Conservation (phyloP, 2,888 invertebrate genomes). For the Cabera pusaria region DNA sequence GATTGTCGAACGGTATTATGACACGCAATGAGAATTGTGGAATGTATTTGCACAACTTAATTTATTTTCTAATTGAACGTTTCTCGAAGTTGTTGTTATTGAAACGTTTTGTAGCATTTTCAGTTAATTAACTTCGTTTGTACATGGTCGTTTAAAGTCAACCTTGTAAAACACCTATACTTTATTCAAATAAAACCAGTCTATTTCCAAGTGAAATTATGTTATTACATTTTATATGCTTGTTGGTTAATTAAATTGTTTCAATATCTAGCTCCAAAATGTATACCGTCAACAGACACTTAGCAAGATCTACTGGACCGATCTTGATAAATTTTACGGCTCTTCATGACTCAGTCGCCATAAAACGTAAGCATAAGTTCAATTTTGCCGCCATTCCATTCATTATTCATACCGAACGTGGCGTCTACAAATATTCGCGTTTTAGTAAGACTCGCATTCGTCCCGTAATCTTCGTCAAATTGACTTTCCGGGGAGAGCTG, state of each 20-base stretch:
- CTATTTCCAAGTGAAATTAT: too few species aligned
- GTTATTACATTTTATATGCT: too few species aligned
- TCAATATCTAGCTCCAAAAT: conserved; percentile 5
- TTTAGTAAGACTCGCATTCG: conserved; percentile 64
- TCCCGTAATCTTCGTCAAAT: conserved; percentile 76
- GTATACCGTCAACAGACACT: conserved; percentile 13
- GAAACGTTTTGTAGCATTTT: conserved; percentile 18
- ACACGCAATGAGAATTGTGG: conserved; percentile 50
- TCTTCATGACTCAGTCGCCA: conserved; percentile 19
- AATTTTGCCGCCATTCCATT: conserved; percentile 36
- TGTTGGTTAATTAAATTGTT: too few species aligned
- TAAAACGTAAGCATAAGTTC: conserved; percentile 27
- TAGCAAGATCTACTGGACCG: conserved; percentile 9
- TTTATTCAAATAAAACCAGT: too few species aligned
- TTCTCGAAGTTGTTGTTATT: too few species aligned
- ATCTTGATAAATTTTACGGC: conserved; percentile 22
- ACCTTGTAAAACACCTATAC: too few species aligned
- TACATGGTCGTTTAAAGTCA: too few species aligned
- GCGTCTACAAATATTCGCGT: conserved; percentile 56
- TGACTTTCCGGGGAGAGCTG: conserved; percentile 77
- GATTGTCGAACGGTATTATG: conserved; percentile 49
- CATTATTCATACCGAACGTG: conserved; percentile 54
- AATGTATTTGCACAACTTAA: conserved; percentile 43
- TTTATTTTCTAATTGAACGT: conserved; percentile 39
- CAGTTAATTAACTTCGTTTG: too few species aligned